Conservation (phyloP, 1,140 invertebrate genomes). For the Drosophila orosa region DNA sequence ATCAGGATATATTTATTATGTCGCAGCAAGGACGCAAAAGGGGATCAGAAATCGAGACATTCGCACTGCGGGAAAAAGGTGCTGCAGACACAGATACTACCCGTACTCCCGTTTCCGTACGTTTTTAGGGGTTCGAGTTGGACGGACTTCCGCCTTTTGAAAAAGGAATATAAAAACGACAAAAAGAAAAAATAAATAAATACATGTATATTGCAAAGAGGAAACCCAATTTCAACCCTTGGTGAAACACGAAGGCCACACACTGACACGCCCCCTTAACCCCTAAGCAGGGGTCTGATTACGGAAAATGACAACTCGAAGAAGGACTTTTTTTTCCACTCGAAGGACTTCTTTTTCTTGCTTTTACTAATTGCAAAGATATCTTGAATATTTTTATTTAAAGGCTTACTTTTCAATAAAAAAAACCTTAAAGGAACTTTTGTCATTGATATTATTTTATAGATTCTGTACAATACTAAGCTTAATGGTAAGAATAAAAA, state of each 20-base stretch:
- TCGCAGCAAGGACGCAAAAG: slow-evolving; percentile 31
- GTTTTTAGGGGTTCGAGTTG: slow-evolving; percentile 55
- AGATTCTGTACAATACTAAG: no score
- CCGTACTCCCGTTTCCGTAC: slow-evolving; percentile 27
- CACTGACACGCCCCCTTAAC: slow-evolving; percentile 35
- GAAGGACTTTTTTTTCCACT: background rate
- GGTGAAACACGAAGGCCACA: slow-evolving; percentile 21
- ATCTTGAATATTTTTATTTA: background rate
- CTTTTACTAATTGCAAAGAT: background rate
- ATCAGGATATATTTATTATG: slow-evolving; percentile 79
- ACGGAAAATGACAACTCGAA: background rate
- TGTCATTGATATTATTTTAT: no score
- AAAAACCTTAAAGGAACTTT: background rate
- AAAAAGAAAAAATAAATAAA: slow-evolving; percentile 15
- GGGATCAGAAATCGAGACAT: slow-evolving; percentile 12
- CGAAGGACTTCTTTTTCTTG: no score
- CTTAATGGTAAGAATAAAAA: no score
- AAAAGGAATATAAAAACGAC: slow-evolving; percentile 26
- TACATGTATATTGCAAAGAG: slow-evolving; percentile 1
- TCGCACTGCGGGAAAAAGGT: slow-evolving; percentile 15
- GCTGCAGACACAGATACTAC: slow-evolving; percentile 20
- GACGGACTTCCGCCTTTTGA: slow-evolving; percentile 55
- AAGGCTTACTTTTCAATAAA: background rate
- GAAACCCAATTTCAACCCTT: slow-evolving; percentile 45
- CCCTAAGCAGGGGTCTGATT: slow-evolving; percentile 4